Conservation (phyloP, 2,888 invertebrate species). For the Xanthorhoe spadicearia region DNA sequence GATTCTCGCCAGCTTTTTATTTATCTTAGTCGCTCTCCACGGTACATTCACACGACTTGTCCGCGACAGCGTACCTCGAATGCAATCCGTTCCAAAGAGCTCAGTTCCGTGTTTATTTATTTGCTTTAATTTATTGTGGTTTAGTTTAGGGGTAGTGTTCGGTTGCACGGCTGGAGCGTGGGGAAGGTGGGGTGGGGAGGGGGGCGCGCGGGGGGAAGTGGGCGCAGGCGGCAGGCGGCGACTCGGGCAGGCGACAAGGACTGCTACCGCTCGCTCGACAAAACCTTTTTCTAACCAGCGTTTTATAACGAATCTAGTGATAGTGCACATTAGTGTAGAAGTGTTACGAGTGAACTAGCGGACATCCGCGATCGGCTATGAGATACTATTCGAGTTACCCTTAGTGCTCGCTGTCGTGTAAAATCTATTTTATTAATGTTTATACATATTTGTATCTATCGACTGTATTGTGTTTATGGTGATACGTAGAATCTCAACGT, state of each 20-base stretch:
- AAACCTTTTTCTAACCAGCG: conserved; percentile 52
- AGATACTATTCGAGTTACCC: conserved; percentile 68
- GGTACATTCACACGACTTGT: conserved; percentile 51
- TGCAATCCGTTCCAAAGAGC: conserved; percentile 78
- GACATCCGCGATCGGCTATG: conserved; percentile 55
- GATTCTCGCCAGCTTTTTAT: conserved; percentile 27
- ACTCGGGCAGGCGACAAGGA: conserved; percentile 66
- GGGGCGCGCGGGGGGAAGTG: conserved; percentile 39
- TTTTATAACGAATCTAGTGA: conserved; percentile 52
- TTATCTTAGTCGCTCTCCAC: conserved; percentile 33
- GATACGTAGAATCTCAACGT: conserved; percentile 58
- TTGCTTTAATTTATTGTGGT: conserved; percentile 70
- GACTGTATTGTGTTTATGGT: conserved; percentile 45
- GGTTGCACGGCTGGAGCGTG: conserved; percentile 52
- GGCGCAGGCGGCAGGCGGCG: conserved; percentile 46
- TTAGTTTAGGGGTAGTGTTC: conserved; percentile 54
- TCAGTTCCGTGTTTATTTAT: conserved; percentile 66
- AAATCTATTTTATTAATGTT: conserved; percentile 68
- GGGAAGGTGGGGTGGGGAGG: conserved; percentile 42
- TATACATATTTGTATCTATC: conserved; percentile 48
- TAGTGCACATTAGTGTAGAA: conserved; percentile 67
- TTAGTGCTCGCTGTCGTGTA: conserved; percentile 56
- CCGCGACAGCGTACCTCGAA: conserved; percentile 61
- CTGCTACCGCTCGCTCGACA: conserved; percentile 53
- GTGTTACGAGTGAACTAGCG: conserved; percentile 50